Percentiles rank a stretch among this genome's conserved stretches.
These are phyloP conservation scores for Eristalis intricaria DNA, from an alignment of 2,888 invertebrate species.

Conservation along the genomic window DNA sequence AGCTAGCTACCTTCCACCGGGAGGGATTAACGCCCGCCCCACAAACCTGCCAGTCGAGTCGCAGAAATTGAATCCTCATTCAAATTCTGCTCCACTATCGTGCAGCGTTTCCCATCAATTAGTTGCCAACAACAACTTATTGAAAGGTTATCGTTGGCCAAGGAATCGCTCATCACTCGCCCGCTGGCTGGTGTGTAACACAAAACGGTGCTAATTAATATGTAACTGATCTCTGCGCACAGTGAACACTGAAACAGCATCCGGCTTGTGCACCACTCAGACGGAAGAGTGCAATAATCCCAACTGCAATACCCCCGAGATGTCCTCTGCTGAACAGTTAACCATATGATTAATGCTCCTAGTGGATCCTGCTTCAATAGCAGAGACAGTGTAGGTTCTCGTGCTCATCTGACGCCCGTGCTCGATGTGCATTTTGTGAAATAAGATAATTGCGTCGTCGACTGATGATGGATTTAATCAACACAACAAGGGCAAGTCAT, in stretches of 20 bases:
- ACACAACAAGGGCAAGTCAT: background rate
- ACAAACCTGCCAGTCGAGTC: background rate
- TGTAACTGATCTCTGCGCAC: slow-evolving; percentile 9
- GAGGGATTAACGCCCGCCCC: too few species aligned
- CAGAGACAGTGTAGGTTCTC: background rate
- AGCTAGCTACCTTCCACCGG: too few species aligned
- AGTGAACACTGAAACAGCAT: background rate
- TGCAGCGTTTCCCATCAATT: background rate
- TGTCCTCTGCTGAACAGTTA: background rate
- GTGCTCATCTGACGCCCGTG: background rate
- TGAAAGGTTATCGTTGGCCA: slow-evolving; percentile 9
- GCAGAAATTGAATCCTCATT: background rate
- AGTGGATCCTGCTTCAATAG: background rate
- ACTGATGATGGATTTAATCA: slow-evolving; percentile 27
- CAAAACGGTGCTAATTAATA: slow-evolving; percentile 26
- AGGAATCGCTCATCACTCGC: slow-evolving; percentile 18
- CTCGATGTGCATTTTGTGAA: slow-evolving; percentile 25
- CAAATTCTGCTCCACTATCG: background rate
- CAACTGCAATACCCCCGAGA: slow-evolving; percentile 6
- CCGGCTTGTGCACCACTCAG: background rate
- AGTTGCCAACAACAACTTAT: slow-evolving; percentile 2
- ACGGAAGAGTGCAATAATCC: slow-evolving; percentile 9
- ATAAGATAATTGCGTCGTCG: slow-evolving; percentile 29
- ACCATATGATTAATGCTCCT: slow-evolving; percentile 32
- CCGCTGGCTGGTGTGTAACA: slow-evolving; percentile 3